Evolutionary conservation across 2,797 vertebrate species (phyloP).

Genomic region (Ficedula albicollis): DNA sequence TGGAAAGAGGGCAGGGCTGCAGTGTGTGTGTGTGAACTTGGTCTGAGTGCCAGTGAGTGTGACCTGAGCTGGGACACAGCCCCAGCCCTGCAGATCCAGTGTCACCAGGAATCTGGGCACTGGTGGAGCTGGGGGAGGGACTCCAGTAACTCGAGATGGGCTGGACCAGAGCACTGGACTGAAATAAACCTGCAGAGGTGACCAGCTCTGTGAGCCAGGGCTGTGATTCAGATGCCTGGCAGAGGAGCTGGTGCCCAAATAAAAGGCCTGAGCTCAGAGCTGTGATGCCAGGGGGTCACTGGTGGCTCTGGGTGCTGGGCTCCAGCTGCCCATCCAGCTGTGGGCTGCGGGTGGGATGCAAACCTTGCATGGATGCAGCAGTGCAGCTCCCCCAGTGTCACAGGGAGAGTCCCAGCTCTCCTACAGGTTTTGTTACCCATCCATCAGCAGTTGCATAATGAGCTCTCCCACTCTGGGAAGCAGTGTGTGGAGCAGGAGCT

Average conservation of each 20-base stretch:
- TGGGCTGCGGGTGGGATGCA: not conserved
- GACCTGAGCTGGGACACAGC: not conserved
- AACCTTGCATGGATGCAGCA: accelerated
- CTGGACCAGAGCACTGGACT: not conserved
- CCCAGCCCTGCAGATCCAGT: not conserved
- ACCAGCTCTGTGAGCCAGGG: not conserved
- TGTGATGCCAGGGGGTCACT: accelerated
- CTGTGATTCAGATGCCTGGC: not conserved
- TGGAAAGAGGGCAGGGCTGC: not conserved
- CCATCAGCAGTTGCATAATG: not conserved
- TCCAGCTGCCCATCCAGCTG: not conserved
- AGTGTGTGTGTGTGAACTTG: accelerated
- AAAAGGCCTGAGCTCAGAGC: not conserved
- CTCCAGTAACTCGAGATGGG: not conserved
- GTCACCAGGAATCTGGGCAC: constrained; percentile 13
- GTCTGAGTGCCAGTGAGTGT: accelerated
- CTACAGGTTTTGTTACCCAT: not conserved
- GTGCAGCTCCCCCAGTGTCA: accelerated
- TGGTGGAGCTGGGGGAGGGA: not conserved
- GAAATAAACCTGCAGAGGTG: constrained; percentile 45
- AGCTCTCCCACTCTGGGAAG: not conserved
- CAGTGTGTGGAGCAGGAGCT: not conserved
- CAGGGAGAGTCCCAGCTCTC: not conserved
- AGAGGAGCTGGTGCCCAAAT: not conserved
- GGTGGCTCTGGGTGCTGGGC: not conserved